A percentile compares a stretch with the other conserved stretches of the same genome.
Evolutionary conservation across 1,140 invertebrate genomes (phyloP).

Genomic region (Drosophila parvula): DNA sequence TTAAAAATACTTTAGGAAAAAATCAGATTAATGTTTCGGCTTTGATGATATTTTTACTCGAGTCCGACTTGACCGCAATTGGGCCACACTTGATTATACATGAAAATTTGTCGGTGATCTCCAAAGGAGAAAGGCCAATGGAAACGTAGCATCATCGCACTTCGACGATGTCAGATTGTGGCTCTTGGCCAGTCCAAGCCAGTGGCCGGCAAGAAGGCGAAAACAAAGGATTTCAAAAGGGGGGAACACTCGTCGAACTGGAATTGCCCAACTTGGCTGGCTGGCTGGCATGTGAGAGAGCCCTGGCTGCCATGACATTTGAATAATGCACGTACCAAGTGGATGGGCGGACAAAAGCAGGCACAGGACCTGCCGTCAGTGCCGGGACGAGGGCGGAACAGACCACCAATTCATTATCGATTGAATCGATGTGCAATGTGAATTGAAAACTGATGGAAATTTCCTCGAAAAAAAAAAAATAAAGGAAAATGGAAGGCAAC

Average conservation of each 20-base stretch:
- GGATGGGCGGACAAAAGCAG: slow-evolving; percentile 33
- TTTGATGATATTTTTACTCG: neutral
- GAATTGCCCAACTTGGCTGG: slow-evolving; percentile 25
- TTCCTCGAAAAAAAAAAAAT: slow-evolving; percentile 25
- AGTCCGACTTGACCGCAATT: slow-evolving; percentile 2
- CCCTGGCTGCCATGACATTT: slow-evolving; percentile 56
- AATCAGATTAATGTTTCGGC: neutral
- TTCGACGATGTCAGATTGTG: slow-evolving; percentile 42
- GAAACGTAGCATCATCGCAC: slow-evolving; percentile 4
- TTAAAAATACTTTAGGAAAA: neutral
- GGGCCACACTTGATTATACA: slow-evolving; percentile 20
- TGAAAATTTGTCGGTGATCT: slow-evolving; percentile 23
- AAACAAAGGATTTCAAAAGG: slow-evolving; percentile 23
- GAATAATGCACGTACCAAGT: slow-evolving; percentile 67
- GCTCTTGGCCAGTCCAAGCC: slow-evolving; percentile 23
- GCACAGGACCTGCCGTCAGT: neutral
- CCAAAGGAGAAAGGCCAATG: neutral
- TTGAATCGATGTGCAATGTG: slow-evolving; percentile 48
- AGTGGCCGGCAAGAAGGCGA: slow-evolving; percentile 5
- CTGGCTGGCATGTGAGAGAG: slow-evolving; percentile 34
- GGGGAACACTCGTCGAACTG: slow-evolving; percentile 21
- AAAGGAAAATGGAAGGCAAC: slow-evolving; percentile 18
- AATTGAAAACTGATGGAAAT: slow-evolving; percentile 59
- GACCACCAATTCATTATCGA: slow-evolving; percentile 71
- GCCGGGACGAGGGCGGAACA: neutral